A percentile compares a stretch with the other conserved stretches of the same genome.
These are phyloP conservation scores for Bursaphelenchus okinawaensis DNA, from an alignment of 2,888 invertebrate species.

Conservation along the genomic window DNA sequence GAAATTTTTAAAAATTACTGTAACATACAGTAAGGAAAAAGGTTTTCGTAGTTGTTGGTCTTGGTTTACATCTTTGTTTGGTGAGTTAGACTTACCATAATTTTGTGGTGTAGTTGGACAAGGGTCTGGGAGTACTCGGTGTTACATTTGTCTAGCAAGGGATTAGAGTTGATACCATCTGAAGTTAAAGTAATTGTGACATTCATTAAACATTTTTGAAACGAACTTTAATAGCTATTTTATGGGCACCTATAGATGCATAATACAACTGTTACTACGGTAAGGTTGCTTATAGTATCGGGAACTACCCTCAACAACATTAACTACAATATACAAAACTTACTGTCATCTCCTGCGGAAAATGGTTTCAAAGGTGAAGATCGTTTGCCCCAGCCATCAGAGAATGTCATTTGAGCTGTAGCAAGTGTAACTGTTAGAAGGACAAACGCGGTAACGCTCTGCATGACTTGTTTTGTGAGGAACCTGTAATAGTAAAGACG, in stretches of 20 bases:
- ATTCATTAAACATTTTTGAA: not conserved
- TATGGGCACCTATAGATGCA: not conserved
- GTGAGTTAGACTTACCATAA: slow-evolving; percentile 19
- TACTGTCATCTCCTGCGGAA: not conserved
- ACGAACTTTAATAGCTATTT: not conserved
- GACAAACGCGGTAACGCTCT: slow-evolving; percentile 2
- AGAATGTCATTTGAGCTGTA: slow-evolving; percentile 29
- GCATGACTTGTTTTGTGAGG: not conserved
- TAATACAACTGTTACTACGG: not conserved
- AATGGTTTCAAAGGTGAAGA: slow-evolving; percentile 15
- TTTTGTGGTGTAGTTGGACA: slow-evolving; percentile 28
- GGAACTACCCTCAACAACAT: not conserved
- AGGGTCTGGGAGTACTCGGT: slow-evolving; percentile 22
- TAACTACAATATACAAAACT: not conserved
- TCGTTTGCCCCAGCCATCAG: slow-evolving; percentile 33
- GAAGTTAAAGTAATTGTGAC: not conserved
- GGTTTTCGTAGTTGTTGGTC: no score
- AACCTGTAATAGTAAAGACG: no score
- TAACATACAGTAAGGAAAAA: not conserved
- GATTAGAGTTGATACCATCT: slow-evolving; percentile 1
- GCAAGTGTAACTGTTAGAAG: not conserved
- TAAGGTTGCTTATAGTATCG: not conserved
- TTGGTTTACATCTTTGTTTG: no score
- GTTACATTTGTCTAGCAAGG: slow-evolving; percentile 21
- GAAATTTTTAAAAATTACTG: not conserved